phyloP scores from a whole-genome alignment of 2,113 vertebrate species.

The Apistogramma diplotaenia region DNA sequence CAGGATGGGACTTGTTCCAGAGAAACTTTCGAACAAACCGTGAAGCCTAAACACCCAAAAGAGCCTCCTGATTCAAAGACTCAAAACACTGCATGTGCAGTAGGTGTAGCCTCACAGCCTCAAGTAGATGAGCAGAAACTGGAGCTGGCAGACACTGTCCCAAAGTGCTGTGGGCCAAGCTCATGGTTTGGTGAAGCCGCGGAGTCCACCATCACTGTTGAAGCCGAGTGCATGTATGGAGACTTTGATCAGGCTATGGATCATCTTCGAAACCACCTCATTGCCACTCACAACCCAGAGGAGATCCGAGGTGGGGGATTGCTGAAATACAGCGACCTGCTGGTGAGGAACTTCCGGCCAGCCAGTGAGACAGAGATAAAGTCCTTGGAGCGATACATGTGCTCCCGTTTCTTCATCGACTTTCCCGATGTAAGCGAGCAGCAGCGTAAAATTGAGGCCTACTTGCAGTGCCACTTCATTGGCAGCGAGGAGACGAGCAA shows the following conservation, averaged over 20 bases:
- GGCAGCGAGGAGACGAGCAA: conserved; percentile 90
- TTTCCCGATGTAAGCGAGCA: conserved; percentile 91
- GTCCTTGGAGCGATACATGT: conserved; percentile 94
- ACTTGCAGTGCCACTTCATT: conserved; percentile 90
- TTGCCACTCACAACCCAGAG: conserved; percentile 91
- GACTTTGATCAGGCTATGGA: conserved; percentile 89
- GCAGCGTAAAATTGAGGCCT: conserved; percentile 92
- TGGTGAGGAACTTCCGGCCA: conserved; percentile 90
- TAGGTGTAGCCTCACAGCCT: not conserved
- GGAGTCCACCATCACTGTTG: conserved; percentile 70
- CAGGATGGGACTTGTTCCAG: not conserved
- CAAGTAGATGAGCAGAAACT: not conserved
- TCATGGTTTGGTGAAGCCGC: conserved; percentile 27
- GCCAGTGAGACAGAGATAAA: conserved; percentile 89
- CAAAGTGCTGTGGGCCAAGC: not conserved
- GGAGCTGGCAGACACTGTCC: not conserved
- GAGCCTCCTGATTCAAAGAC: conserved; percentile 55
- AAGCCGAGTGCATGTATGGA: conserved; percentile 94
- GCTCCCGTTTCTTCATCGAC: conserved; percentile 98
- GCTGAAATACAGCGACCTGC: conserved; percentile 92
- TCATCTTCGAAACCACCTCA: conserved; percentile 86
- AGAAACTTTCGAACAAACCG: conserved; percentile 32
- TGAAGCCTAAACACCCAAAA: conserved; percentile 55
- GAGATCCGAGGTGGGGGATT: conserved; percentile 95
- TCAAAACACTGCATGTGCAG: not conserved